Conservation (phyloP, 2,888 invertebrate genomes). For the Plagodis dolabraria region DNA sequence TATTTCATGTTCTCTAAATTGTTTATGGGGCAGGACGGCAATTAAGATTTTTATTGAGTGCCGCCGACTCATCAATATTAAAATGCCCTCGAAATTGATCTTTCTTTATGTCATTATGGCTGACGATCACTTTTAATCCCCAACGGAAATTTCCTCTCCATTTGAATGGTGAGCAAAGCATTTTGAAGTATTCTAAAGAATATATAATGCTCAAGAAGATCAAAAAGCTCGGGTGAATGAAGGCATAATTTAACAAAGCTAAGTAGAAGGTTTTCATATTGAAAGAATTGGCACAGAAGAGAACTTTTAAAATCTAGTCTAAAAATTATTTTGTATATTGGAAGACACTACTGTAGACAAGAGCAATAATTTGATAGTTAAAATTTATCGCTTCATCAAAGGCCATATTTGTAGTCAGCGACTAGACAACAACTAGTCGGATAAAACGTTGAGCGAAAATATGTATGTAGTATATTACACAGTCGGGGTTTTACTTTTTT, state of each 20-base stretch:
- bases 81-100: conserved; percentile 61
- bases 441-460: no score
- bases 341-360: no score
- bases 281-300: no score
- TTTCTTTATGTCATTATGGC: conserved; percentile 62
- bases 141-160: conserved; percentile 52
- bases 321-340: no score
- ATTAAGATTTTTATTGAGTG: conserved; percentile 79
- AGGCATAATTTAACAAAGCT: neutral
- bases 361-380: no score
- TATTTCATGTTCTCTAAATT: conserved; percentile 57
- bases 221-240: neutral
- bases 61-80: conserved; percentile 74
- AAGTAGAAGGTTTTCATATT: no score
- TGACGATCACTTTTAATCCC: conserved; percentile 48
- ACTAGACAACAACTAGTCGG: no score
- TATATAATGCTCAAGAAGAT: conserved; percentile 13
- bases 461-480: no score
- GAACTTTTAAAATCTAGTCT: no score
- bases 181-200: conserved; percentile 21
- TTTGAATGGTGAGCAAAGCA: conserved; percentile 26
- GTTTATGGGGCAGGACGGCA: conserved; percentile 72
- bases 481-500: no score
- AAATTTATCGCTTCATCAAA: no score
- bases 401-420: no score